Evolutionary conservation across 2,797 vertebrate genomes (phyloP).

Genomic region (Cuniculus paca): DNA sequence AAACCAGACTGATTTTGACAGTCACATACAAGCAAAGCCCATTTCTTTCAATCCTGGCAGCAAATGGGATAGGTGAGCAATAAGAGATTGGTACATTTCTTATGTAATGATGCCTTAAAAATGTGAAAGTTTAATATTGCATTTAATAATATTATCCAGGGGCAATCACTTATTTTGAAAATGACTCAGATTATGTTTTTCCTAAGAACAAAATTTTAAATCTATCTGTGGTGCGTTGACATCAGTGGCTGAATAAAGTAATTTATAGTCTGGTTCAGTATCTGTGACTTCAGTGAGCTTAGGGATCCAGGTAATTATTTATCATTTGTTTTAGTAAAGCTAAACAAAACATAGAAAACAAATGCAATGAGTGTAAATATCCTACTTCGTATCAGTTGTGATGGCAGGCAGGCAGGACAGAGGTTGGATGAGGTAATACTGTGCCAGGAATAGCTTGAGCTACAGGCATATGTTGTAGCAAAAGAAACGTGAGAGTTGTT

Average conservation of each 20-base stretch:
- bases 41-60: not conserved
- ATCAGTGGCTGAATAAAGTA: not conserved
- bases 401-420: not conserved
- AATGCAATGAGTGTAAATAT: not conserved
- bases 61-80: not conserved
- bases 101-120: not conserved
- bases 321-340: conserved; percentile 17
- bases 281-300: not conserved
- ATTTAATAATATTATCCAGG: not conserved
- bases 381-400: not conserved
- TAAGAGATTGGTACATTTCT: not conserved
- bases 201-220: not conserved
- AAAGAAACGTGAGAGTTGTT: not conserved
- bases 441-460: not conserved
- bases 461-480: not conserved
- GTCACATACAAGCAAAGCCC: conserved; percentile 25
- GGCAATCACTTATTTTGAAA: not conserved
- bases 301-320: not conserved
- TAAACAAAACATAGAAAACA: not conserved
- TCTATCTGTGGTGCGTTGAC: not conserved
- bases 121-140: not conserved
- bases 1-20: conserved; percentile 39
- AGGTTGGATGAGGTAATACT: not conserved
- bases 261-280: not conserved
- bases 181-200: not conserved